Percentiles rank a stretch among this genome's conserved stretches.
Conservation (phyloP, 2,113 vertebrate species). For the Equus quagga region DNA sequence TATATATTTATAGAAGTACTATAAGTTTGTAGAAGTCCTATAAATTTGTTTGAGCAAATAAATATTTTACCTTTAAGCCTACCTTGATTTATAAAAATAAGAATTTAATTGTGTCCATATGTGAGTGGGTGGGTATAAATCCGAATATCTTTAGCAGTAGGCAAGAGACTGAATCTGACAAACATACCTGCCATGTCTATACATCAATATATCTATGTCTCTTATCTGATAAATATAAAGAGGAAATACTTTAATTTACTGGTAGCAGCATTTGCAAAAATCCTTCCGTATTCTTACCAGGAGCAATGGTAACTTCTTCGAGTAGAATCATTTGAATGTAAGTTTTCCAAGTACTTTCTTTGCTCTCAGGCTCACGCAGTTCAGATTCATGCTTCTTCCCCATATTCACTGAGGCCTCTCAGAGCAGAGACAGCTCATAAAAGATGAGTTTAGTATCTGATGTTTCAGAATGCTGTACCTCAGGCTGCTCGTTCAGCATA, state of each 20-base stretch:
- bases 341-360: constrained; percentile 7
- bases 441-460: background rate
- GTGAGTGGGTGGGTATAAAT: background rate
- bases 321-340: background rate
- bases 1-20: background rate
- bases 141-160: background rate
- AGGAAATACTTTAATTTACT: constrained; percentile 40
- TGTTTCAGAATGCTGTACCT: background rate
- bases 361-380: background rate
- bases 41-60: background rate
- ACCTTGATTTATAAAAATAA: background rate
- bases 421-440: background rate
- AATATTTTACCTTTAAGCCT: background rate
- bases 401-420: background rate
- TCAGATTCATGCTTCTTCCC: background rate
- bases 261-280: constrained; percentile 48
- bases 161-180: background rate
- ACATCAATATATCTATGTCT: background rate
- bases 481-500: constrained; percentile 28
- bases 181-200: background rate
- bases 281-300: constrained; percentile 16
- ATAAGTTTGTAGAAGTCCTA: background rate
- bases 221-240: constrained; percentile 19
- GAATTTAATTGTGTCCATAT: background rate
- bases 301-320: background rate